Evolutionary conservation across 1,140 invertebrate species (phyloP).

Genomic region (Nasonia giraulti): DNA sequence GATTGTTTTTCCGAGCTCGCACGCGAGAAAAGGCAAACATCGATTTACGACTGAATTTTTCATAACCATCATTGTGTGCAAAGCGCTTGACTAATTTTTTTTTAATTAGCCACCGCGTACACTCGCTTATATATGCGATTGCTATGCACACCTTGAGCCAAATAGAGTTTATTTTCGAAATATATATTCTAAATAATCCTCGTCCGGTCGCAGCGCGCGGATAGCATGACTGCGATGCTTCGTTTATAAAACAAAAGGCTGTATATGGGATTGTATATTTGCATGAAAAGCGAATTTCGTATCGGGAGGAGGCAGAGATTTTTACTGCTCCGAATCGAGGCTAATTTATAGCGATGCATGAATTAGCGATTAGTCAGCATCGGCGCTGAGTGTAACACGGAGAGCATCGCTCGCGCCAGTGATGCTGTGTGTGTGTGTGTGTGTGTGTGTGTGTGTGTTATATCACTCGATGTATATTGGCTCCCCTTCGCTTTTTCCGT

Average conservation of each 20-base stretch:
- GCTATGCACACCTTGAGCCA: slow-evolving; percentile 44
- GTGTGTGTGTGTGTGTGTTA: neutral
- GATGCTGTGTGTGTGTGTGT: neutral
- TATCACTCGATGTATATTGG: neutral
- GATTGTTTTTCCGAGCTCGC: neutral
- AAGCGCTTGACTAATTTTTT: slow-evolving; percentile 36
- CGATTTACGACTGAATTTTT: slow-evolving; percentile 19
- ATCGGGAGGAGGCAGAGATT: neutral
- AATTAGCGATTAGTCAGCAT: neutral
- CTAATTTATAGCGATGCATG: neutral
- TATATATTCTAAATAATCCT: neutral
- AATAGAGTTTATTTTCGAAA: neutral
- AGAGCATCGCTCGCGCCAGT: neutral
- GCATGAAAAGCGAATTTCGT: neutral
- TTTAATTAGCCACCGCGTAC: slow-evolving; percentile 16
- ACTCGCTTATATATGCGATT: neutral
- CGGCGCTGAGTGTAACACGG: neutral
- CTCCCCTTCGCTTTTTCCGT: neutral
- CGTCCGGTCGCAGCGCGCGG: neutral
- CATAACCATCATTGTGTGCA: slow-evolving; percentile 37
- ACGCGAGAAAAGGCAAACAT: neutral
- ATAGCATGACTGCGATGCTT: neutral
- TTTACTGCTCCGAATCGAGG: neutral
- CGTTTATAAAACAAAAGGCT: neutral
- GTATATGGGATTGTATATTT: neutral